A percentile compares a stretch with the other conserved stretches of the same genome.
Conservation (phyloP, 2,888 invertebrate species). For the Cynaeus angustus region DNA sequence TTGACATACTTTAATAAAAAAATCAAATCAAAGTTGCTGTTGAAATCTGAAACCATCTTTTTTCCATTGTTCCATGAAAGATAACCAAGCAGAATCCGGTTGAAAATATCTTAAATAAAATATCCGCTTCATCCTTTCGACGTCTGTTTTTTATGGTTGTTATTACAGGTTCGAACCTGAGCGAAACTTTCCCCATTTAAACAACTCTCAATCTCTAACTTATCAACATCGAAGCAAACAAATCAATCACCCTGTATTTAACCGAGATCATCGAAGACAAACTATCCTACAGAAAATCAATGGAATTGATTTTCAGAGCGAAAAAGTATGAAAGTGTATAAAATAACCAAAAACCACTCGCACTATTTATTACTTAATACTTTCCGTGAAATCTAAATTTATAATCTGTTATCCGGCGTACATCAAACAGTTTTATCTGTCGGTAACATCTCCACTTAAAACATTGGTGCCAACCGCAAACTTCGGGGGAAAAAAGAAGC, state of each 20-base stretch:
- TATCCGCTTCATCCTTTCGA: no score
- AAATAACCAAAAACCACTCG: neutral
- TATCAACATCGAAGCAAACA: conserved; percentile 29
- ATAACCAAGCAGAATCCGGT: neutral
- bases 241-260: conserved; percentile 36
- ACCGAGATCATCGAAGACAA: neutral
- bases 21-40: no score
- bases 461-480: conserved; percentile 40
- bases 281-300: neutral
- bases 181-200: conserved; percentile 28
- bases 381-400: conserved; percentile 31
- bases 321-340: no score
- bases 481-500: conserved; percentile 6
- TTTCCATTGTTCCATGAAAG: no score
- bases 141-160: conserved; percentile 10
- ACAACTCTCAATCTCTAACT: conserved; percentile 22
- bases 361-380: neutral
- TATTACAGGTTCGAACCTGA: conserved; percentile 24
- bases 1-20: no score
- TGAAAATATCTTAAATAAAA: conserved; percentile 1
- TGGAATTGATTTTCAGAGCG: neutral
- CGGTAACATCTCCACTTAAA: conserved; percentile 30
- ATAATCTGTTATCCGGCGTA: conserved; percentile 27
- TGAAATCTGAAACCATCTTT: no score
- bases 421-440: conserved; percentile 25